These are phyloP conservation scores for Acanthiza pusilla DNA, from an alignment of 2,797 vertebrate genomes.

Conservation along the genomic window DNA sequence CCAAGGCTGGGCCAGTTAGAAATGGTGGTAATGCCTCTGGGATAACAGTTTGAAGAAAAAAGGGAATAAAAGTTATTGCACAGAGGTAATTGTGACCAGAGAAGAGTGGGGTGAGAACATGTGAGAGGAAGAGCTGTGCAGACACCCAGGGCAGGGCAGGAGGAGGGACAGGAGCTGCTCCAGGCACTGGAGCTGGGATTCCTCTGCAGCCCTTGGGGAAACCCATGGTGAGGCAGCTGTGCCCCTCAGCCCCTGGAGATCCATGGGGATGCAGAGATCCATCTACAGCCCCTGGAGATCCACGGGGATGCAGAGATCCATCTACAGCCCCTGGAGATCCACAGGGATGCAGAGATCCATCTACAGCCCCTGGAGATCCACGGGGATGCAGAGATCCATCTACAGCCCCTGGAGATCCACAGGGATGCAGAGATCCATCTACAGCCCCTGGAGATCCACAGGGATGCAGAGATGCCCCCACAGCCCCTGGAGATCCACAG, in stretches of 20 bases:
- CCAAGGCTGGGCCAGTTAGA: no score
- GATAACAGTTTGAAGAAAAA: neutral
- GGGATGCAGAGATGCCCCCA: no score
- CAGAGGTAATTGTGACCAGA: neutral
- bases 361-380: no score
- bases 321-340: neutral
- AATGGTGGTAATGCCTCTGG: neutral
- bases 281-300: neutral
- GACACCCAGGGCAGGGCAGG: neutral
- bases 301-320: neutral
- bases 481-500: no score
- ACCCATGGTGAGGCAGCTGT: neutral
- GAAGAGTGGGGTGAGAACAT: neutral
- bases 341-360: neutral
- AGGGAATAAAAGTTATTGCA: neutral
- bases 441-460: no score
- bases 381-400: neutral
- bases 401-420: neutral
- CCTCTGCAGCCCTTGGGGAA: neutral
- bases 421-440: neutral
- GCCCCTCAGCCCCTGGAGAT: neutral
- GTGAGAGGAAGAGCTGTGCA: neutral
- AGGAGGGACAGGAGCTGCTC: neutral
- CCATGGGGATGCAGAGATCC: neutral
- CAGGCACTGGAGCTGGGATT: no score